A percentile compares a stretch with the other conserved stretches of the same genome.
Conservation (phyloP, 1,140 invertebrate genomes). For the Hypsibius dujardini region DNA sequence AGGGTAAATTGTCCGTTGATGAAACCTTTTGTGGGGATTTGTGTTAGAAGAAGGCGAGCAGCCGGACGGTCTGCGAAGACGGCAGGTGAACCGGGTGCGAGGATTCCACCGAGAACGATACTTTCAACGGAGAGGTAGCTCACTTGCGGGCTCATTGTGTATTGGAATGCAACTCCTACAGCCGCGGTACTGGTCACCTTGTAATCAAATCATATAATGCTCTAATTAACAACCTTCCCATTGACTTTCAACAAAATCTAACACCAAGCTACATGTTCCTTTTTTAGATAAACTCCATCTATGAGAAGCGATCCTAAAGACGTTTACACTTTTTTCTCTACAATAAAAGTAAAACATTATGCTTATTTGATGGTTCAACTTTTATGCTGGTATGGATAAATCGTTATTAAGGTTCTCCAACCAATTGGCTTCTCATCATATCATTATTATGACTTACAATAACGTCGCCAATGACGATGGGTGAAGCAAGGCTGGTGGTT, state of each 20-base stretch:
- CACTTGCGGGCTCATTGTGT: neutral
- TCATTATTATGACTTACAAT: neutral
- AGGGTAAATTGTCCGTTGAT: slow-evolving; percentile 14
- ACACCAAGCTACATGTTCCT: too few species aligned
- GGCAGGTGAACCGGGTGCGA: neutral
- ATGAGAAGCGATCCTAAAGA: too few species aligned
- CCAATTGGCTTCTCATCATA: neutral
- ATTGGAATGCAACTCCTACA: neutral
- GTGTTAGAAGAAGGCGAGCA: neutral
- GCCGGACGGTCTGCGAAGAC: neutral
- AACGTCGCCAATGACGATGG: slow-evolving; percentile 3
- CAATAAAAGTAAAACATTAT: neutral
- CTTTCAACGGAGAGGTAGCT: neutral
- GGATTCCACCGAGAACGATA: too few species aligned
- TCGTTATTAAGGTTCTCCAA: neutral
- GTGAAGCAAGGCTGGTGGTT: neutral
- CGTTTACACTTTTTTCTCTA: neutral
- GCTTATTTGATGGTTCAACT: too few species aligned
- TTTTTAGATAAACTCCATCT: too few species aligned
- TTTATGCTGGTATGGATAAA: too few species aligned
- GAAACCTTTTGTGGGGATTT: slow-evolving; percentile 11
- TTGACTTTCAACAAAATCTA: too few species aligned
- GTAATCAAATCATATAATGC: neutral
- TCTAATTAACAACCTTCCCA: neutral
- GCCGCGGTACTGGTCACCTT: neutral